Conservation (phyloP, 2,888 invertebrate species). For the Lysandra coridon region DNA sequence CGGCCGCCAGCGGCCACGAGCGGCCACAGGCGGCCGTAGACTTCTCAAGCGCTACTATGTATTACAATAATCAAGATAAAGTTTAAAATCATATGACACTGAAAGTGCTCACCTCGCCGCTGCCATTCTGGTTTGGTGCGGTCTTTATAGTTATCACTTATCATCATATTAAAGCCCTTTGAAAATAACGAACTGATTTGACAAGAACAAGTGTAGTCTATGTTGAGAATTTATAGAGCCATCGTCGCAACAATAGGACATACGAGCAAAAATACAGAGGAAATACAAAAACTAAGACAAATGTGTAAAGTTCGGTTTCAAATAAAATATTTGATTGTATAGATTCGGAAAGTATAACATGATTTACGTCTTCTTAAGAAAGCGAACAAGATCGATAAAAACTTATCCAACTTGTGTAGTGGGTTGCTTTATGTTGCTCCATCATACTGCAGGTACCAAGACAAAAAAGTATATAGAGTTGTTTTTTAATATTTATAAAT, state of each 20-base stretch:
- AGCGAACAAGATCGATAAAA: background rate
- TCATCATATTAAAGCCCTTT: too few species aligned
- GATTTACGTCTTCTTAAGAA: slow-evolving; percentile 13
- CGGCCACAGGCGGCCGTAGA: too few species aligned
- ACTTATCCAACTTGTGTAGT: slow-evolving; percentile 5
- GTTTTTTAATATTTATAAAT: too few species aligned
- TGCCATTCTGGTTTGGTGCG: too few species aligned
- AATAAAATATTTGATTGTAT: slow-evolving; percentile 18
- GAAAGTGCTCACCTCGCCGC: too few species aligned
- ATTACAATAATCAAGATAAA: too few species aligned
- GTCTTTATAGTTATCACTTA: too few species aligned
- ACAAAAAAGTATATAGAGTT: too few species aligned
- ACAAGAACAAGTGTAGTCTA: background rate
- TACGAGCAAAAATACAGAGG: background rate
- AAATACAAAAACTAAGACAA: slow-evolving; percentile 14
- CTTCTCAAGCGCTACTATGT: too few species aligned
- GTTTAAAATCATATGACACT: too few species aligned
- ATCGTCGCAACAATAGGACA: background rate
- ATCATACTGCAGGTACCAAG: background rate
- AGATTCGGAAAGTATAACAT: slow-evolving; percentile 1
- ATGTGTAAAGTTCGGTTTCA: slow-evolving; percentile 22
- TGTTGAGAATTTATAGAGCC: background rate
- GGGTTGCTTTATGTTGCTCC: background rate
- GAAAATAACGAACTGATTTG: background rate
- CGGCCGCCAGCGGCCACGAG: too few species aligned